phyloP scores from a whole-genome alignment of 2,797 vertebrate genomes.

The Bradypodion pumilum region DNA sequence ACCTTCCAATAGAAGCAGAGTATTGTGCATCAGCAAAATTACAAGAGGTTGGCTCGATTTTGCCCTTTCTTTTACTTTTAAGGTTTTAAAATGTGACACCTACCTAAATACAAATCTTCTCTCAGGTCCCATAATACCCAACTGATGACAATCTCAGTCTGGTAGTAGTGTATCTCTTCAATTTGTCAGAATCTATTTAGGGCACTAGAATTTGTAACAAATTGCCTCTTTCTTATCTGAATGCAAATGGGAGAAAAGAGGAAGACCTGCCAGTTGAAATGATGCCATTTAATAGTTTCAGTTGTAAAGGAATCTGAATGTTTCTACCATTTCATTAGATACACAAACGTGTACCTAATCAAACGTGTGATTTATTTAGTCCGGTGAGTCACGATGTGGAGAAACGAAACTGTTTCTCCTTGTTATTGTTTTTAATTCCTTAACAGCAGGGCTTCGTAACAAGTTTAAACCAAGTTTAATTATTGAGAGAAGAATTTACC shows the following conservation, averaged over 20 bases:
- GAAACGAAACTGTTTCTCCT: too few relatives aligned
- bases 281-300: background rate
- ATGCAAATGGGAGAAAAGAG: background rate
- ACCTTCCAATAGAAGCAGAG: conserved; percentile 58
- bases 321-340: too few relatives aligned
- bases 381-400: too few relatives aligned
- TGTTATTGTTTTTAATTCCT: too few relatives aligned
- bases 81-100: background rate
- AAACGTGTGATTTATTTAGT: too few relatives aligned
- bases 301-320: too few relatives aligned
- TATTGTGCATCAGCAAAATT: conserved; percentile 78
- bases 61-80: background rate
- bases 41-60: conserved; percentile 74
- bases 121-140: background rate
- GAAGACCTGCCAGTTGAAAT: background rate
- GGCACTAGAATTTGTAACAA: background rate
- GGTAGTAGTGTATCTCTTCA: background rate
- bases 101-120: background rate
- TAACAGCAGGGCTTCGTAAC: too few relatives aligned
- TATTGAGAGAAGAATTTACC: too few relatives aligned
- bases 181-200: background rate
- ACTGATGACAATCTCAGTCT: background rate
- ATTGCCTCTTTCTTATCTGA: too few relatives aligned
- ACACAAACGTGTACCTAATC: too few relatives aligned
- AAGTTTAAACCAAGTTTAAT: too few relatives aligned